Conservation (phyloP, 2,888 invertebrate genomes). For the Coleophora deauratella region DNA sequence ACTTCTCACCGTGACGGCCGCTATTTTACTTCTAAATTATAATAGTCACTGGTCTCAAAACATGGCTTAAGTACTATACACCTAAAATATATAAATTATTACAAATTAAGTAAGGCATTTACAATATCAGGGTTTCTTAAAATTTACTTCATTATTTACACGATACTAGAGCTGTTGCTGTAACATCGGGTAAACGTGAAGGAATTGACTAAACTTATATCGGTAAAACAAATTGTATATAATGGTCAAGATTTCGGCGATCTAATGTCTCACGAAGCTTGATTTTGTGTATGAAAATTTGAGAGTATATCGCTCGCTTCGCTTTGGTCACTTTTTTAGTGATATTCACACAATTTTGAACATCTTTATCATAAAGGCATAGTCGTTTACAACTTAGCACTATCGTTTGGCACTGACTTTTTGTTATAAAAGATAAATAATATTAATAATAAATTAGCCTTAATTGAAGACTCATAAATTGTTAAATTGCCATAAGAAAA, state of each 20-base stretch:
- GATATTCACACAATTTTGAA: conserved; percentile 50
- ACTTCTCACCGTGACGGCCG: conserved; percentile 53
- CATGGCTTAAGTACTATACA: conserved; percentile 75
- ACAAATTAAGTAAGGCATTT: conserved; percentile 75
- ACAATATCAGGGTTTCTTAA: conserved; percentile 70
- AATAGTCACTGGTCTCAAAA: conserved; percentile 74
- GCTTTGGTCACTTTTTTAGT: conserved; percentile 56
- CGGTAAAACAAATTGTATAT: conserved; percentile 67
- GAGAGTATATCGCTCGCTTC: conserved; percentile 34
- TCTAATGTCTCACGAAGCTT: conserved; percentile 62
- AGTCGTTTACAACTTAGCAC: conserved; percentile 67
- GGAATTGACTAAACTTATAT: conserved; percentile 71
- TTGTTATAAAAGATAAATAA: conserved; percentile 50
- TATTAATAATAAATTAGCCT: conserved; percentile 45
- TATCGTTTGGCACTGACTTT: conserved; percentile 70
- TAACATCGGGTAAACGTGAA: conserved; percentile 69
- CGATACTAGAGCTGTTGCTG: conserved; percentile 53
- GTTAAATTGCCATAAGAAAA: conserved; percentile 44
- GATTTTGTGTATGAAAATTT: conserved; percentile 18
- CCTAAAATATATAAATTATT: conserved; percentile 75
- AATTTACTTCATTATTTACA: conserved; percentile 60
- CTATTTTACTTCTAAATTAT: conserved; percentile 65
- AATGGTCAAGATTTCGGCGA: conserved; percentile 75
- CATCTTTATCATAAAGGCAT: conserved; percentile 55
- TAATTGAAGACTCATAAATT: conserved; percentile 46